Percentiles rank a stretch among this genome's conserved stretches.
These are phyloP conservation scores for Sternotherus odoratus DNA, from an alignment of 2,797 vertebrate genomes.

Conservation along the genomic window DNA sequence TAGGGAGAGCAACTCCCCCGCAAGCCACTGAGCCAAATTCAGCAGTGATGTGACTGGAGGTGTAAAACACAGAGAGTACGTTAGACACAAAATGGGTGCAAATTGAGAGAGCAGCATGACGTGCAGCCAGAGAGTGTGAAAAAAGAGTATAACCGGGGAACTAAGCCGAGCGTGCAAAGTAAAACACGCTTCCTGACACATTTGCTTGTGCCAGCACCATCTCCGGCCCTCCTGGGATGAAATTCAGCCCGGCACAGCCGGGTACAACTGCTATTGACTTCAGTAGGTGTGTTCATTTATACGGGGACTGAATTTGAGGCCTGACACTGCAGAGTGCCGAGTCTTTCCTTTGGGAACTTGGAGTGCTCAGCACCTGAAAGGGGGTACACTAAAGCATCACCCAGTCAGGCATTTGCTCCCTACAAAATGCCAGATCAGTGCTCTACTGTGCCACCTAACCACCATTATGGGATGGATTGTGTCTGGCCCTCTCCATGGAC, in stretches of 20 bases:
- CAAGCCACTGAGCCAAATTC: constrained; percentile 7
- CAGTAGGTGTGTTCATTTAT: background rate
- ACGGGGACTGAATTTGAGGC: background rate
- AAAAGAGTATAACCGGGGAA: background rate
- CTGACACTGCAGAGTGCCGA: background rate
- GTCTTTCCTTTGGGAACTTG: background rate
- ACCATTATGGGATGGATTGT: background rate
- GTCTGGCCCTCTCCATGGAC: background rate
- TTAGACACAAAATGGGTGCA: background rate
- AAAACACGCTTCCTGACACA: background rate
- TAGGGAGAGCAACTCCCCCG: background rate
- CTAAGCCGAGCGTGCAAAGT: background rate
- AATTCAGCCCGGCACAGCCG: background rate
- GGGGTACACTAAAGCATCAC: background rate
- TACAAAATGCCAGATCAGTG: background rate
- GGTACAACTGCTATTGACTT: background rate
- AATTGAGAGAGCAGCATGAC: background rate
- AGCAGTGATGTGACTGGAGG: background rate
- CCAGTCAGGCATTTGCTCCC: background rate
- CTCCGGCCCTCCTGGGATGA: background rate
- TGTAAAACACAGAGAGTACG: background rate
- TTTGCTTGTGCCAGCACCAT: background rate
- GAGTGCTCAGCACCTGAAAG: background rate
- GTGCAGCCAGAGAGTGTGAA: accelerated
- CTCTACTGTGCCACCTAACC: background rate